phyloP scores from a whole-genome alignment of 2,888 invertebrate genomes.

The Cantharis nigra region DNA sequence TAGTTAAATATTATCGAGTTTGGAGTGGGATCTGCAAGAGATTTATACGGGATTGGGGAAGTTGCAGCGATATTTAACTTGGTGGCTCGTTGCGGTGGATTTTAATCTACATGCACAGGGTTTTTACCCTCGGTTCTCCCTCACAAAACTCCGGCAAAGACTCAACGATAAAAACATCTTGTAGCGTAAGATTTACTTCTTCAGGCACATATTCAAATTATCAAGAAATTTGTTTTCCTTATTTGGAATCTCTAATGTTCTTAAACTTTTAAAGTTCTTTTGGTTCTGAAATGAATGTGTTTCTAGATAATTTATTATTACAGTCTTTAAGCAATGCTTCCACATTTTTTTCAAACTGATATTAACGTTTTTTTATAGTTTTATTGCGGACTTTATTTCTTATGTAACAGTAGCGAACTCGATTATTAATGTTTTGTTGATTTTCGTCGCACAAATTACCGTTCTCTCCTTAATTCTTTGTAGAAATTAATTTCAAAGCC shows the following conservation, averaged over 20 bases:
- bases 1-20: slow-evolving; percentile 56
- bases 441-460: background rate
- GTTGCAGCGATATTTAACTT: slow-evolving; percentile 56
- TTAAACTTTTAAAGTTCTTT: slow-evolving; percentile 42
- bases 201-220: slow-evolving; percentile 60
- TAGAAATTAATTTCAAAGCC: background rate
- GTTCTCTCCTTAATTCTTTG: background rate
- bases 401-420: background rate
- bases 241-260: slow-evolving; percentile 52
- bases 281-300: slow-evolving; percentile 41
- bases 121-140: slow-evolving; percentile 53
- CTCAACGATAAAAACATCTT: slow-evolving; percentile 58
- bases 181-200: slow-evolving; percentile 58
- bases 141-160: slow-evolving; percentile 52
- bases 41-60: slow-evolving; percentile 51
- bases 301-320: slow-evolving; percentile 35
- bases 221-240: slow-evolving; percentile 60
- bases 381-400: background rate
- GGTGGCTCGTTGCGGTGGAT: slow-evolving; percentile 53
- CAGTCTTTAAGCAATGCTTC: slow-evolving; percentile 16
- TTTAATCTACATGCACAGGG: slow-evolving; percentile 58
- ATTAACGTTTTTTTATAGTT: slow-evolving; percentile 1
- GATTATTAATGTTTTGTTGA: background rate
- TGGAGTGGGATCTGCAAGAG: slow-evolving; percentile 54
- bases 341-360: slow-evolving; percentile 1